Base-by-base conservation (phyloP, 1,140 invertebrate species). In the Ptiloglossa arizonensis region DNA sequence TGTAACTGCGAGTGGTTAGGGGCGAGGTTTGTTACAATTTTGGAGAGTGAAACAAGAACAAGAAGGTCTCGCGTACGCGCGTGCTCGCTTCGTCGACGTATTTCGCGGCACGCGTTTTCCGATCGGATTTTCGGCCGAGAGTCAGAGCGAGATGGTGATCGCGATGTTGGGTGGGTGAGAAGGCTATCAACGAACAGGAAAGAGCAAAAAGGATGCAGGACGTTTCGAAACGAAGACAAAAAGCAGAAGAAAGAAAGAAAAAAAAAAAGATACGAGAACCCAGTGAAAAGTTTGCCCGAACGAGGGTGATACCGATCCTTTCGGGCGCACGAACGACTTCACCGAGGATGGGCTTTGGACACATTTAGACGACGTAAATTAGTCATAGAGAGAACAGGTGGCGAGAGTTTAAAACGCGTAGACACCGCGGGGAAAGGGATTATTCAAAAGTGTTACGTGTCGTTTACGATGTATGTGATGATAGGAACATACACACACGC, bases 381-480 rank as follows among this genome's bases (percentile, higher is more conserved):
- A 80, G 56, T 76, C 71, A 72, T 67, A 66, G 70, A 22, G 38
- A 19, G n/a, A n/a, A 66, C 15, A 24, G 17, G 32, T 15, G 44
- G 63, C 22, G 17, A 27, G 70, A 67, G 67, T 50, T 77, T 64
- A 59, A 41, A 46, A 32, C n/a, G 75, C 29, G 41, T 56, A 46
- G 60, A 71, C 68, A 60, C 77, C 60, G 44, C 67, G 67, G 62
- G 68, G 15, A 63, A 75, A 70, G 66, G 73, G 32, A 48, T 69
- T 81, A 81, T 85, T 79, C 35, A 74, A 84, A 84, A 77, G 69
- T 81, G 79, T 86, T 86, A 85, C 75, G 82, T 86, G 83, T 85
- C 79, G 83, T 85, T 80, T 85, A 85, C 82, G n/a, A n/a, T n/a
- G 83, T 85, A 86, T 82, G 83, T 63, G 84, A 79, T 71, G 81